phyloP scores from a whole-genome alignment of 1,140 invertebrate species.

The Eriocheir sinensis region DNA sequence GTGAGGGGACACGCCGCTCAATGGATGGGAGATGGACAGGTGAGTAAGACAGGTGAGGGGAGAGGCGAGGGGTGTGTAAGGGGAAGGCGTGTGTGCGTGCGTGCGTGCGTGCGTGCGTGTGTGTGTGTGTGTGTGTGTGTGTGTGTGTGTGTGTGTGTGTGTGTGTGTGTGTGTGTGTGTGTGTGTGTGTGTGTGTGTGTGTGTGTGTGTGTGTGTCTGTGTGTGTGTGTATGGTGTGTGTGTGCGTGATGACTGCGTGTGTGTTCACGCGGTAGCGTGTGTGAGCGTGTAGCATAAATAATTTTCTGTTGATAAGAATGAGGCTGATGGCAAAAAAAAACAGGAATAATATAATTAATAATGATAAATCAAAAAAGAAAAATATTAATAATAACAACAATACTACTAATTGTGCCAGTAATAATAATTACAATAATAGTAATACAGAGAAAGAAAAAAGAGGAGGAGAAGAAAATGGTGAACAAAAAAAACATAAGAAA shows the following conservation, averaged over 20 bases:
- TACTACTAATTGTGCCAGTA: too few species aligned
- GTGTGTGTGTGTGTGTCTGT: constrained; percentile 3
- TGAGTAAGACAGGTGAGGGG: too few species aligned
- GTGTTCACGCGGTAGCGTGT: background rate
- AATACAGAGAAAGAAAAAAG: too few species aligned
- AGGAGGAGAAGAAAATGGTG: too few species aligned
- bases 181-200: constrained; percentile 14
- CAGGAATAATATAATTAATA: background rate
- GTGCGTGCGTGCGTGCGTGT: background rate
- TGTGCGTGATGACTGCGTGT: too few species aligned
- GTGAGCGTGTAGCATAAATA: background rate
- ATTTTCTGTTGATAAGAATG: background rate
- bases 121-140: constrained; percentile 14
- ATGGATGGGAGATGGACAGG: background rate
- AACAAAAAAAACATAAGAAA: too few species aligned
- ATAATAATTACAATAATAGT: too few species aligned
- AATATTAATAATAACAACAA: too few species aligned
- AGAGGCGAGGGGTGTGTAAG: background rate
- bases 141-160: constrained; percentile 14
- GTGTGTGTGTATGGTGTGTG: too few species aligned
- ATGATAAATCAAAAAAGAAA: too few species aligned
- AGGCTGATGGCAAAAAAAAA: background rate
- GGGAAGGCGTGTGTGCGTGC: background rate
- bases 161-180: constrained; percentile 14
- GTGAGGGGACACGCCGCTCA: background rate